Evolutionary conservation across 2,797 vertebrate species (phyloP).

Genomic region (Ptychadena robeensis): DNA sequence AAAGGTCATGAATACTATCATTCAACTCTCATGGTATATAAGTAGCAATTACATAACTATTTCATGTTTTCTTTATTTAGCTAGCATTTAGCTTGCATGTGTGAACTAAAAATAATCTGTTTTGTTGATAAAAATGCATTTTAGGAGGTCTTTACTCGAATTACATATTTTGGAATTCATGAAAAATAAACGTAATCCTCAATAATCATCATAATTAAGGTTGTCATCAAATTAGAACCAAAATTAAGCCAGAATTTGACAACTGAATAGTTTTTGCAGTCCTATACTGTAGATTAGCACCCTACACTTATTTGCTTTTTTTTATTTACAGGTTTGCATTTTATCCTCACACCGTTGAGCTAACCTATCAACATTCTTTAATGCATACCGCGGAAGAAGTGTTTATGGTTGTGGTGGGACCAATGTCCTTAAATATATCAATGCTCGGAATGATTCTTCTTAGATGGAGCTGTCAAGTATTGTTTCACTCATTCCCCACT

Average conservation of each 20-base stretch:
- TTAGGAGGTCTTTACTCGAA: too few relatives aligned
- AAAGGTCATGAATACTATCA: too few relatives aligned
- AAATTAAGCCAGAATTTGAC: not conserved
- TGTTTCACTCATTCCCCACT: constrained; percentile 90
- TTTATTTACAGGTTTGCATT: constrained; percentile 81
- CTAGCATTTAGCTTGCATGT: too few relatives aligned
- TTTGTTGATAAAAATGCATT: too few relatives aligned
- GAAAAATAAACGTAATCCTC: too few relatives aligned
- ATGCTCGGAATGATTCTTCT: constrained; percentile 89
- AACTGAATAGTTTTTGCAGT: not conserved
- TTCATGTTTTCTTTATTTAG: too few relatives aligned
- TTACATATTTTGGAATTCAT: too few relatives aligned
- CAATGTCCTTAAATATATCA: constrained; percentile 86
- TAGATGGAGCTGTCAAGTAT: constrained; percentile 95
- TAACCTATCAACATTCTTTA: constrained; percentile 89
- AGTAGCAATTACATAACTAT: too few relatives aligned
- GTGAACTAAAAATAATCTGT: too few relatives aligned
- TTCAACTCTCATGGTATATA: too few relatives aligned
- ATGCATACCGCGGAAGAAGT: constrained; percentile 86
- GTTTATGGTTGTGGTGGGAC: constrained; percentile 86
- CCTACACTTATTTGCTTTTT: constrained; percentile 29
- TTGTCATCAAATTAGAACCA: not conserved
- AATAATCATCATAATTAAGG: too few relatives aligned
- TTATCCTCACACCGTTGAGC: constrained; percentile 84
- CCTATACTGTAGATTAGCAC: not conserved